Percentiles rank a stretch among this genome's conserved stretches.
These are phyloP conservation scores for Ibycter americanus DNA, from an alignment of 2,797 vertebrate species.

Conservation along the genomic window DNA sequence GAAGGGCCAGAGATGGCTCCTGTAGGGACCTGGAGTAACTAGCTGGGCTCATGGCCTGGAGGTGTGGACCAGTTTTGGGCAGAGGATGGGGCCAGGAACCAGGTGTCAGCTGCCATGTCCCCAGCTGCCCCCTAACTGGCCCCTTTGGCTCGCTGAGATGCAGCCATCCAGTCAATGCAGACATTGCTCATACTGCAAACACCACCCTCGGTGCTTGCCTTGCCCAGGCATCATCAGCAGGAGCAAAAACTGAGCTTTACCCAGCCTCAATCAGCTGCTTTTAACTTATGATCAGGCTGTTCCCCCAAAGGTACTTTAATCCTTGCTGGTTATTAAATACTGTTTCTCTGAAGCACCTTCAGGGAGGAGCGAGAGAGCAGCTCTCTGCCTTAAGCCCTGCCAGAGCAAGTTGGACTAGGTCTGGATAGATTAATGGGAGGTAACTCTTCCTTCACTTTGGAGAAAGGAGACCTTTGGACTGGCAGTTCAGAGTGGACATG, in stretches of 20 bases:
- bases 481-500: background rate
- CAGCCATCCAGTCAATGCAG: too few species aligned
- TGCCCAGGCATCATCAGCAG: background rate
- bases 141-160: background rate
- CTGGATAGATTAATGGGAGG: background rate
- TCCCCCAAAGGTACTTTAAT: background rate
- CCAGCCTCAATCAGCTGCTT: background rate
- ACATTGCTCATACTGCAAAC: too few species aligned
- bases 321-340: background rate
- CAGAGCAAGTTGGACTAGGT: background rate
- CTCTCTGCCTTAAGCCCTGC: background rate
- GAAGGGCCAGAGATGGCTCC: background rate
- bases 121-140: background rate
- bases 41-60: background rate
- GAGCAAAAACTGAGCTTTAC: background rate
- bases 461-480: background rate
- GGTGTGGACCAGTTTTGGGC: background rate
- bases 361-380: background rate
- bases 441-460: background rate
- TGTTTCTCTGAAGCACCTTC: background rate
- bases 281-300: background rate
- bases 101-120: background rate
- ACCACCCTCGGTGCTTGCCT: accelerated
- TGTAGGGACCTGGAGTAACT: too few species aligned
- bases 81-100: background rate